A percentile compares a stretch with the other conserved stretches of the same genome.
Evolutionary conservation across 2,113 vertebrate genomes (phyloP).

Genomic region (Colistium nudipinnis): DNA sequence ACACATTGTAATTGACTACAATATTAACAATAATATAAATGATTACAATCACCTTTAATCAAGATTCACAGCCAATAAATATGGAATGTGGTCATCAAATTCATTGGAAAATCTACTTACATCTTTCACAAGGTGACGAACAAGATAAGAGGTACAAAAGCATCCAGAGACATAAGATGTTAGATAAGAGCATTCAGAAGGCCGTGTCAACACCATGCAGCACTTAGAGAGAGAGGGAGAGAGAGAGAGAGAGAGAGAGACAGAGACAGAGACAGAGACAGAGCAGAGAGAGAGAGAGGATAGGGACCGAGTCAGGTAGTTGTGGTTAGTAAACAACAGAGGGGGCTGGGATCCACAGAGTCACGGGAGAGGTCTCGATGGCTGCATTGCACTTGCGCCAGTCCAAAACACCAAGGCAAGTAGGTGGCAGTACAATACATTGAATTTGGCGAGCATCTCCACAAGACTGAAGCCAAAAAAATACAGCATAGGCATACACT

Average conservation of each 20-base stretch:
- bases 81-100: constrained; percentile 62
- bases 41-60: constrained; percentile 71
- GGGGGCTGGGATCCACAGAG: constrained; percentile 13
- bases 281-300: constrained; percentile 53
- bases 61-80: constrained; percentile 66
- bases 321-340: constrained; percentile 38
- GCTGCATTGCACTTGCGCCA: constrained; percentile 60
- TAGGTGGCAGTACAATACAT: constrained; percentile 67
- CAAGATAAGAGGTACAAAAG: constrained; percentile 66
- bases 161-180: constrained; percentile 61
- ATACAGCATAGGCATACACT: constrained; percentile 47
- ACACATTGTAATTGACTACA: too few species aligned
- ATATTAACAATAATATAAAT: constrained; percentile 38
- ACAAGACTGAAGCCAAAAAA: constrained; percentile 63
- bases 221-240: constrained; percentile 59
- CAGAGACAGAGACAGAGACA: constrained; percentile 52
- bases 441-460: constrained; percentile 43
- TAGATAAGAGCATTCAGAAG: constrained; percentile 69
- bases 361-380: constrained; percentile 54
- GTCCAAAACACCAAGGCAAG: constrained; percentile 76
- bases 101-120: constrained; percentile 61
- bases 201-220: constrained; percentile 72
- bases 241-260: constrained; percentile 9
- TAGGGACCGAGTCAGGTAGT: constrained; percentile 54
- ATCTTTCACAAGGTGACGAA: constrained; percentile 58